These are phyloP conservation scores for Edolisoma coerulescens DNA, from an alignment of 2,113 vertebrate genomes.

Conservation along the genomic window DNA sequence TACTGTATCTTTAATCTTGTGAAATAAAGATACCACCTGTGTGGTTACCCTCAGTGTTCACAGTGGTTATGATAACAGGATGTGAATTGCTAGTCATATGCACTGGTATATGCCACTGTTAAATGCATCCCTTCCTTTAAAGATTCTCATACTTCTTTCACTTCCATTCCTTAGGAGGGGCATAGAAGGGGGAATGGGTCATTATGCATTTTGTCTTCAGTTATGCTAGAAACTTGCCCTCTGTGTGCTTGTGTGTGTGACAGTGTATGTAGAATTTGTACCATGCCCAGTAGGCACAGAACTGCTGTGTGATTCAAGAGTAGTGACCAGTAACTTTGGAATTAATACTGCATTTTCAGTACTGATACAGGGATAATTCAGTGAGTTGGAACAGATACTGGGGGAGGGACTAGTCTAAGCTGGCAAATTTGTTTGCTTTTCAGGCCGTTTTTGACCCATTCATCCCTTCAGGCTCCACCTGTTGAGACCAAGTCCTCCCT, in stretches of 20 bases:
- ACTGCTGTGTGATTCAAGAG: not conserved
- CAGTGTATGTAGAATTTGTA: not conserved
- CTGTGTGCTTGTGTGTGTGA: not conserved
- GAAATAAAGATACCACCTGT: conserved; percentile 79
- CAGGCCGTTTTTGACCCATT: not conserved
- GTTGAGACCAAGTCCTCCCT: not conserved
- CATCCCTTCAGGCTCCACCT: not conserved
- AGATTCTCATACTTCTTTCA: not conserved
- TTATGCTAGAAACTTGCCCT: not conserved
- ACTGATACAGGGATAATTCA: not conserved
- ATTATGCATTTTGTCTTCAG: not conserved
- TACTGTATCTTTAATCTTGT: conserved; percentile 82
- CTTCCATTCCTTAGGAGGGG: not conserved
- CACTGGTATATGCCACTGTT: not conserved
- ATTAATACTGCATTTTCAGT: not conserved
- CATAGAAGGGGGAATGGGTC: not conserved
- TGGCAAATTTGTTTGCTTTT: not conserved
- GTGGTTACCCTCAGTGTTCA: conserved; percentile 64
- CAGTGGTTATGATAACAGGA: not conserved
- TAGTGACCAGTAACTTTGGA: not conserved
- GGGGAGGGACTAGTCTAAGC: not conserved
- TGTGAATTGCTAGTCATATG: not conserved
- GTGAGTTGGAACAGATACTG: not conserved
- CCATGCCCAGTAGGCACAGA: not conserved
- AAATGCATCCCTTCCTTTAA: not conserved